A percentile compares a stretch with the other conserved stretches of the same genome.
Evolutionary conservation across 2,888 invertebrate species (phyloP).

Genomic region (Amblyjoppa proteus): DNA sequence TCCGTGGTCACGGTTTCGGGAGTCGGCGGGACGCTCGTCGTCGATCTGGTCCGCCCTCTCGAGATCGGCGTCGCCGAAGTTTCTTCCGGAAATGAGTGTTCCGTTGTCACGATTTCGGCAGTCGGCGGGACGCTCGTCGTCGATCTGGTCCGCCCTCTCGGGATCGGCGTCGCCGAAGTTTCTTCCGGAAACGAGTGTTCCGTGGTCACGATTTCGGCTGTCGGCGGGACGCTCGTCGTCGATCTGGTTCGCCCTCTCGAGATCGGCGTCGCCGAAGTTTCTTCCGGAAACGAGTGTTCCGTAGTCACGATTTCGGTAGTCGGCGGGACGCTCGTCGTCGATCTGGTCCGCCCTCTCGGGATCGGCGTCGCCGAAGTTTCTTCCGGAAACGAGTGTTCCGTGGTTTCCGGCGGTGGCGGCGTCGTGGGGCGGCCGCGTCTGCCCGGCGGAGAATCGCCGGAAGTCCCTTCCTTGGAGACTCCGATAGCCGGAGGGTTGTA

Average conservation of each 20-base stretch:
- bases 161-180: too few species aligned
- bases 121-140: too few species aligned
- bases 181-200: too few species aligned
- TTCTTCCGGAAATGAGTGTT: too few species aligned
- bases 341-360: constrained; percentile 45
- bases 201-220: constrained; percentile 18
- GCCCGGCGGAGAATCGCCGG: constrained; percentile 14
- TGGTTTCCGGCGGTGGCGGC: neutral
- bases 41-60: too few species aligned
- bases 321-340: constrained; percentile 32
- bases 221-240: constrained; percentile 36
- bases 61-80: too few species aligned
- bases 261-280: constrained; percentile 31
- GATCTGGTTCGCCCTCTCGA: constrained; percentile 49
- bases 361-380: constrained; percentile 36
- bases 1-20: too few species aligned
- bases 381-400: constrained; percentile 35
- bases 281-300: constrained; percentile 33
- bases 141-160: too few species aligned
- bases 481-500: constrained; percentile 70
- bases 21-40: too few species aligned
- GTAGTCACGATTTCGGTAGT: neutral
- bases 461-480: constrained; percentile 39
- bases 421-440: constrained; percentile 37
- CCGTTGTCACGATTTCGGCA: too few species aligned